phyloP scores from a whole-genome alignment of 2,797 vertebrate genomes.

The Halcyon chelicuti region DNA sequence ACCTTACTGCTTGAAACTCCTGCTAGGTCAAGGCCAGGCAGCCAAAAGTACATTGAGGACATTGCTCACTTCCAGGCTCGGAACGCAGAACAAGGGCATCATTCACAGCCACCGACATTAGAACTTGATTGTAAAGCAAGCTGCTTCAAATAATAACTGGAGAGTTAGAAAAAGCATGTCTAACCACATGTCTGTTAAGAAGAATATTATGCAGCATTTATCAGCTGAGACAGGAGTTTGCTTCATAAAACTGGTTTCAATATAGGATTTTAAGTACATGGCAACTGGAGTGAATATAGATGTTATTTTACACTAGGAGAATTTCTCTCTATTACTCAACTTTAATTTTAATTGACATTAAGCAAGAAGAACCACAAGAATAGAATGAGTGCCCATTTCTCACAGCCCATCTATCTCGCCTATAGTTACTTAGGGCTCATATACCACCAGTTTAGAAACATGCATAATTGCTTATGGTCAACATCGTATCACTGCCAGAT shows the following conservation, averaged over 20 bases:
- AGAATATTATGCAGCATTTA: neutral
- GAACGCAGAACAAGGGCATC: neutral
- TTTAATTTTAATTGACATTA: constrained; percentile 77
- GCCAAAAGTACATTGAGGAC: neutral
- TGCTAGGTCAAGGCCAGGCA: neutral
- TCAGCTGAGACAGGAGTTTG: neutral
- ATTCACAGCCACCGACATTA: neutral
- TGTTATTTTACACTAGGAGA: neutral
- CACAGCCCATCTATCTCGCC: constrained; percentile 62
- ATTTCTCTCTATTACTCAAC: constrained; percentile 43
- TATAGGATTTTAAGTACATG: neutral
- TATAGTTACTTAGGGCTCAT: constrained; percentile 58
- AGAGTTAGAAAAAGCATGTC: neutral
- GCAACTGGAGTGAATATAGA: neutral
- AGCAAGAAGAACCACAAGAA: constrained; percentile 67
- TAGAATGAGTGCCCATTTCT: constrained; percentile 63
- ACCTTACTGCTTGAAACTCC: neutral
- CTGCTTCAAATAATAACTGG: constrained; percentile 22
- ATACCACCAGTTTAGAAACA: constrained; percentile 80
- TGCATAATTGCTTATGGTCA: constrained; percentile 79
- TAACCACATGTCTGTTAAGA: neutral
- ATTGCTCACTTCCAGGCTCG: neutral
- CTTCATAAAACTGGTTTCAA: neutral
- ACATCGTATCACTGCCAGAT: constrained; percentile 76
- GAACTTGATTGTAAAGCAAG: neutral